Percentiles rank a stretch among this genome's conserved stretches.
Evolutionary conservation across 2,113 vertebrate genomes (phyloP).

Genomic region (Daubentonia madagascariensis): DNA sequence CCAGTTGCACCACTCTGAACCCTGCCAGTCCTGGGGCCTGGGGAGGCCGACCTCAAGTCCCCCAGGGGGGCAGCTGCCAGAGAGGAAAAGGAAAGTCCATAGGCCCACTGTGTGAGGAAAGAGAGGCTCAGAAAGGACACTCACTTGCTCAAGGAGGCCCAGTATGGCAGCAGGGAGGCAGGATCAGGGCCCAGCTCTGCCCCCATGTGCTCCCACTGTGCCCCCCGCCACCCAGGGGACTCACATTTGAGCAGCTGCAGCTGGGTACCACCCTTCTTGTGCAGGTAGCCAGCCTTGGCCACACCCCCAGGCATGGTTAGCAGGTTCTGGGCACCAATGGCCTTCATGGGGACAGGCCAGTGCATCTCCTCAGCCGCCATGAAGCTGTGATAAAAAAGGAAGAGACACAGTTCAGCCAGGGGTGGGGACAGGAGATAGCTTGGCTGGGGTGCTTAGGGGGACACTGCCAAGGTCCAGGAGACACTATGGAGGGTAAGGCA

Average conservation of each 20-base stretch:
- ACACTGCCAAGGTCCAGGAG: background rate
- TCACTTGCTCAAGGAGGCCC: background rate
- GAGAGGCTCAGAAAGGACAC: background rate
- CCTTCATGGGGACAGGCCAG: conserved; percentile 97
- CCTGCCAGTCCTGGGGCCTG: background rate
- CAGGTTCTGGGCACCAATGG: conserved; percentile 98
- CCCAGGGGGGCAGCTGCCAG: background rate
- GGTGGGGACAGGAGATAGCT: background rate
- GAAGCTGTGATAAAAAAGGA: conserved; percentile 80
- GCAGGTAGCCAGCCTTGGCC: conserved; percentile 91
- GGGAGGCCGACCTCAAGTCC: background rate
- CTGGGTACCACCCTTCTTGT: conserved; percentile 98
- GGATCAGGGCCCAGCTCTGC: background rate
- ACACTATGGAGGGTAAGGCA: background rate
- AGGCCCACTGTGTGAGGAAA: background rate
- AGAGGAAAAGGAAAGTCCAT: background rate
- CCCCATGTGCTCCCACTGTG: fast-evolving
- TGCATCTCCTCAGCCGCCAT: conserved; percentile 90
- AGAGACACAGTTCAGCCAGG: background rate
- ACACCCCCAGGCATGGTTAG: conserved; percentile 98
- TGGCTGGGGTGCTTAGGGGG: background rate
- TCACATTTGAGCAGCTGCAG: conserved; percentile 96
- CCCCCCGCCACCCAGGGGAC: conserved; percentile 53
- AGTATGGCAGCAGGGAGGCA: background rate
- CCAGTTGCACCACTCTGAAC: background rate